phyloP scores from a whole-genome alignment of 2,113 vertebrate species.

The Sylvilagus bachmani region DNA sequence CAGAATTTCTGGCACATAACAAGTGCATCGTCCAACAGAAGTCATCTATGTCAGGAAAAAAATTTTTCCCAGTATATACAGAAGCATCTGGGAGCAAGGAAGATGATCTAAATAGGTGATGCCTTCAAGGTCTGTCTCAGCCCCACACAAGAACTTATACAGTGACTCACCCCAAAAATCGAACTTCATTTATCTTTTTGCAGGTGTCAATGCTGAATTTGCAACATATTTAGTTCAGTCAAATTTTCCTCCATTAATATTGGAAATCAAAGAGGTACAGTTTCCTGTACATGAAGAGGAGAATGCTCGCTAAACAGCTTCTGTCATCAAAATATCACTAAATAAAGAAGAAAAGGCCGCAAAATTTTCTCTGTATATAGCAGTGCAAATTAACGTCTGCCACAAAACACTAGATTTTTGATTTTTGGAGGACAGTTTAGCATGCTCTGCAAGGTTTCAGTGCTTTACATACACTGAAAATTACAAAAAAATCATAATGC shows the following conservation, averaged over 20 bases:
- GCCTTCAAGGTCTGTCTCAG: neutral
- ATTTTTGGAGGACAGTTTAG: neutral
- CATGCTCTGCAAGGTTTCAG: neutral
- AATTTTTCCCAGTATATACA: neutral
- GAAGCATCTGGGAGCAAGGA: neutral
- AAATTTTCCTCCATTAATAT: conserved; percentile 3
- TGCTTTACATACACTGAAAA: neutral
- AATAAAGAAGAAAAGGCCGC: neutral
- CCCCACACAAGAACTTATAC: conserved; percentile 21
- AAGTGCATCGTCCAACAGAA: neutral
- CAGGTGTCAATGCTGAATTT: conserved; percentile 55
- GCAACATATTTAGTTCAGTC: conserved; percentile 21
- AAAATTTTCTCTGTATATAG: neutral
- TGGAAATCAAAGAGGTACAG: conserved; percentile 28
- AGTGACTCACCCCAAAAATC: conserved; percentile 51
- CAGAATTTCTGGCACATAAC: neutral
- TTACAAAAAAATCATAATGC: neutral
- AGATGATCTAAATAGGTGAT: neutral
- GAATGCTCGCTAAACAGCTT: neutral
- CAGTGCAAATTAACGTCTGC: neutral
- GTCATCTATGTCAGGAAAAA: neutral
- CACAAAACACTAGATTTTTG: neutral
- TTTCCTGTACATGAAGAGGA: neutral
- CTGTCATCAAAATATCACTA: conserved; percentile 19
- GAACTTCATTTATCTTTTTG: conserved; percentile 41